These are phyloP conservation scores for Gallinago media DNA, from an alignment of 2,113 vertebrate species.

Conservation along the genomic window DNA sequence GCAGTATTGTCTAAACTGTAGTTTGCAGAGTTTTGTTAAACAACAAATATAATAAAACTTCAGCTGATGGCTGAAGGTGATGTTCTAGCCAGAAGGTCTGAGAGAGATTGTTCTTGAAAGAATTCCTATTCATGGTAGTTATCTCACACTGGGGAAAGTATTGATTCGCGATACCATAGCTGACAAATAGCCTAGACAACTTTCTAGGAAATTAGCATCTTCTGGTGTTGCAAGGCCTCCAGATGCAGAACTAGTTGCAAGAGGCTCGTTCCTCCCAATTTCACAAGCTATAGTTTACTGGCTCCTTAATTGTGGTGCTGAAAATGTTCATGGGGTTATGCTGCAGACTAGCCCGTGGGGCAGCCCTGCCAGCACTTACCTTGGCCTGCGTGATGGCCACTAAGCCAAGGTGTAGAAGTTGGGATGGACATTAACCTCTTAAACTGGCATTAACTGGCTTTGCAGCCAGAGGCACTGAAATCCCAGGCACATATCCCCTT, in stretches of 20 bases:
- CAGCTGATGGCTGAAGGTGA: background rate
- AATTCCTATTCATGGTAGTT: background rate
- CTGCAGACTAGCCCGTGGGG: background rate
- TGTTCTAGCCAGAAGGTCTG: background rate
- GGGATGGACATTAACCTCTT: background rate
- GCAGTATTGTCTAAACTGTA: background rate
- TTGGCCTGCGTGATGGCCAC: background rate
- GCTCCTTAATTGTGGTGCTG: background rate
- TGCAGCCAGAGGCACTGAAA: background rate
- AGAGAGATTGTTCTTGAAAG: background rate
- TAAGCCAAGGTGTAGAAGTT: background rate
- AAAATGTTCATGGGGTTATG: accelerated
- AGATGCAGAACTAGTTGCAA: background rate
- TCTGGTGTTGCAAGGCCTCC: background rate
- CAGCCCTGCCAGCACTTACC: background rate
- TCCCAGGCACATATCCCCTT: too few species aligned
- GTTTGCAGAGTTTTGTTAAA: background rate
- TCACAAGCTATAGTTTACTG: background rate
- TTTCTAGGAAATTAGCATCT: background rate
- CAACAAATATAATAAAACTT: background rate
- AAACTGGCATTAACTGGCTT: background rate
- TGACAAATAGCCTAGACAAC: background rate
- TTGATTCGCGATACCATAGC: background rate
- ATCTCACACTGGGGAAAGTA: background rate
- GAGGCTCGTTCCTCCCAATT: background rate